Base-by-base conservation (phyloP, 2,888 invertebrate genomes). In the Chrysopilus asiliformis region DNA sequence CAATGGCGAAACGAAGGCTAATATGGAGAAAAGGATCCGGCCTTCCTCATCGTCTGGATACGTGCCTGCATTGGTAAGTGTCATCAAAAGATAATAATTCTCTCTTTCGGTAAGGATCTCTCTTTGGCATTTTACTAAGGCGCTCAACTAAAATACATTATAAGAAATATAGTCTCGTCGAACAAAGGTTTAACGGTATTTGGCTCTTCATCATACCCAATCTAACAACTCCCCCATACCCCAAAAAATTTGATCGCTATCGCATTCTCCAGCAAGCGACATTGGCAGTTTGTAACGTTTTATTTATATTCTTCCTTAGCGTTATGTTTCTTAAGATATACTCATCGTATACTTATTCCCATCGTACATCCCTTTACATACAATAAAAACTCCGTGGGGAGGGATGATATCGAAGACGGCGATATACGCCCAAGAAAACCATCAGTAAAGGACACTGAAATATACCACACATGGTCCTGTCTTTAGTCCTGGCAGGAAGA, bases 11-110 rank as follows among this genome's bases (percentile, higher is more conserved):
- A n/a, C n/a, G n/a, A n/a, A n/a, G n/a, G n/a, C n/a, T n/a, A n/a
- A n/a, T n/a, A n/a, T n/a, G n/a, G n/a, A n/a, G n/a, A n/a, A n/a
- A n/a, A n/a, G n/a, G n/a, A n/a, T n/a, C n/a, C n/a, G n/a, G n/a
- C n/a, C n/a, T n/a, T n/a, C n/a, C n/a, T n/a, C n/a, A n/a, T n/a
- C n/a, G n/a, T n/a, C n/a, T n/a, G n/a, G 27, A 19, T 38, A 38
- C 34, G 41, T 41, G 36, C 32, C 18, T 36, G 36, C 38, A 38
- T 35, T 35, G 38, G 38, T 27, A 38, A 35, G 32, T 38, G 41
- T 39, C 39, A 42, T 42, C 41, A 42, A 39, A 42, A 42, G 32
- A 38, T 38, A 36, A 42, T 42, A 42, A 38, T 39, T 42, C 36
- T 41, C 35, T 25, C n/a, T n/a, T n/a, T n/a, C 29, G 10, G 18